A percentile compares a stretch with the other conserved stretches of the same genome.
phyloP scores from a whole-genome alignment of 1,140 invertebrate species.

The Potamilus streckersoni region DNA sequence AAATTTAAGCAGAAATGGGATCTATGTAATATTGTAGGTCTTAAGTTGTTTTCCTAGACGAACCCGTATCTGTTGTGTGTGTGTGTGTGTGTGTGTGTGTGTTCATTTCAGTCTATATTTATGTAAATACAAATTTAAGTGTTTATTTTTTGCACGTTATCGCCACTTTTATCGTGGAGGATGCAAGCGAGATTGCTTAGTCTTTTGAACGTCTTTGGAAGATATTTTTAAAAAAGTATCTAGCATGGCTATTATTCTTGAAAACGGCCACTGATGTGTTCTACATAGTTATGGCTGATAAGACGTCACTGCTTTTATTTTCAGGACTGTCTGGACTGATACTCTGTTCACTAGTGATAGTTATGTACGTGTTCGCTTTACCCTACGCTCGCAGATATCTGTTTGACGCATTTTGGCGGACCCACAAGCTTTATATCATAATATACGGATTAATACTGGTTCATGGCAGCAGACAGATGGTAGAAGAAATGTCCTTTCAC shows the following conservation, averaged over 20 bases:
- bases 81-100: too few relatives aligned
- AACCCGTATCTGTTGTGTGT: too few relatives aligned
- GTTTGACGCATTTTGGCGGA: conserved; percentile 83
- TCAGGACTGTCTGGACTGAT: conserved; percentile 90
- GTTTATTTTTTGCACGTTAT: background rate
- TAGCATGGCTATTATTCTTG: too few relatives aligned
- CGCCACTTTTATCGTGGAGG: background rate
- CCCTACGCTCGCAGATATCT: conserved; percentile 88
- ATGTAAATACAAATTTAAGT: background rate
- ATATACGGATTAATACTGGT: conserved; percentile 90
- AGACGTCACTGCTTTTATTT: background rate
- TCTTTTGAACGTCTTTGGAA: too few relatives aligned
- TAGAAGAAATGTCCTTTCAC: conserved; percentile 84
- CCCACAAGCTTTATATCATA: conserved; percentile 91
- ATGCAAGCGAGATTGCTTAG: too few relatives aligned
- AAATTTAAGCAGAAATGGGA: too few relatives aligned
- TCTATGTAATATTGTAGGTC: too few relatives aligned
- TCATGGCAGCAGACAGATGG: conserved; percentile 90
- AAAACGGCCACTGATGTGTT: too few relatives aligned
- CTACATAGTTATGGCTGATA: too few relatives aligned
- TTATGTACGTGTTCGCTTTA: conserved; percentile 97
- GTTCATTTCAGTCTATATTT: too few relatives aligned
- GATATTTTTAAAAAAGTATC: too few relatives aligned
- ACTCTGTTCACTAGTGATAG: conserved; percentile 91
- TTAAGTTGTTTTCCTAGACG: too few relatives aligned